A percentile compares a stretch with the other conserved stretches of the same genome.
phyloP scores from a whole-genome alignment of 2,888 invertebrate genomes.

The Plebejus anna region DNA sequence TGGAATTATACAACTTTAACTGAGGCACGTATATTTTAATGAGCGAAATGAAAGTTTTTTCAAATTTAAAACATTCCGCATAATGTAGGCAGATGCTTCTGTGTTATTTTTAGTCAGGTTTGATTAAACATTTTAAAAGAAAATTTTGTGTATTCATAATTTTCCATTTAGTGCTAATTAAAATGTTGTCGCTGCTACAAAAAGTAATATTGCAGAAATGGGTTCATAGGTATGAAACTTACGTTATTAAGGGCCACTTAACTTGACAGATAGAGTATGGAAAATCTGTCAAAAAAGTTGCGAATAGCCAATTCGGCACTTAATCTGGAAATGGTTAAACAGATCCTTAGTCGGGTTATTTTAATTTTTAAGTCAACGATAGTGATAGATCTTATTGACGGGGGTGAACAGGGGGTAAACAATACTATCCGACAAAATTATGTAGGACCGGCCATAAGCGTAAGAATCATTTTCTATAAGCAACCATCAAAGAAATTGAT shows the following conservation, averaged over 20 bases:
- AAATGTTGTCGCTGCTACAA: background rate
- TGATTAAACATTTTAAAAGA: conserved; percentile 12
- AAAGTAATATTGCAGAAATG: background rate
- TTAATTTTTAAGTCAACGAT: background rate
- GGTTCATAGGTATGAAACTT: too few relatives aligned
- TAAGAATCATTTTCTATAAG: background rate
- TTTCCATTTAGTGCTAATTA: conserved; percentile 7
- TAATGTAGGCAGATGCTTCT: conserved; percentile 8
- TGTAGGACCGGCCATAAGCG: background rate
- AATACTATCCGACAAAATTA: background rate
- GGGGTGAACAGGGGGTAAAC: too few relatives aligned
- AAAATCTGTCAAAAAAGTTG: too few relatives aligned
- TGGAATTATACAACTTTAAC: conserved; percentile 26
- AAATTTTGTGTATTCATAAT: conserved; percentile 1
- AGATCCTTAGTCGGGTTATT: background rate
- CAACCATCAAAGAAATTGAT: too few relatives aligned
- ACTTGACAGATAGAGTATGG: too few relatives aligned
- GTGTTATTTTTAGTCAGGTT: conserved; percentile 7
- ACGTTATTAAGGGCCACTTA: too few relatives aligned
- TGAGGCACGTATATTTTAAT: conserved; percentile 23
- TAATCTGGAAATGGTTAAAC: too few relatives aligned
- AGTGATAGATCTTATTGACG: background rate
- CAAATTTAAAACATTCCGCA: conserved; percentile 14
- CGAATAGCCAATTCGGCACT: too few relatives aligned
- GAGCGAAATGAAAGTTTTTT: conserved; percentile 23